Evolutionary conservation across 2,797 vertebrate genomes (phyloP).

Genomic region (Schizothorax lantsangensis): DNA sequence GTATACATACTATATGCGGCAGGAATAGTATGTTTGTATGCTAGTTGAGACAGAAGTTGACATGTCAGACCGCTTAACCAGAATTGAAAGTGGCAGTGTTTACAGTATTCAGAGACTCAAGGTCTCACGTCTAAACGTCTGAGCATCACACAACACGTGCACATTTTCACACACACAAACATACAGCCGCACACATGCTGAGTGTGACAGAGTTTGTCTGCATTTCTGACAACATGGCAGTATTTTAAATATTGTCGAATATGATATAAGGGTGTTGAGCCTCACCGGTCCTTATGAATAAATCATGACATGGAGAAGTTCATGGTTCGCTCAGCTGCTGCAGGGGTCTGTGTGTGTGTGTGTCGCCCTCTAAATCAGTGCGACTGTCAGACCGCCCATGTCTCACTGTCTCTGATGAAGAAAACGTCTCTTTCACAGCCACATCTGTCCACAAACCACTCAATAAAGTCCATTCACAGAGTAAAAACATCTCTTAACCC

Average conservation of each 20-base stretch:
- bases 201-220: not conserved
- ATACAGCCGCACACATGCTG: not conserved
- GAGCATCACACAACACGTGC: not conserved
- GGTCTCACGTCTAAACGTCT: not conserved
- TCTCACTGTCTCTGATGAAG: conserved; percentile 38
- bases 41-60: not conserved
- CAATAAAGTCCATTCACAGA: conserved; percentile 38
- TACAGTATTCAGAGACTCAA: not conserved
- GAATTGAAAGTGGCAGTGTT: not conserved
- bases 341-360: not conserved
- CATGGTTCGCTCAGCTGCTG: not conserved
- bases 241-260: conserved; percentile 37
- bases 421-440: conserved; percentile 33
- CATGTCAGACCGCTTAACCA: not conserved
- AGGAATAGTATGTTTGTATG: not conserved
- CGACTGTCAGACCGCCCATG: conserved; percentile 24
- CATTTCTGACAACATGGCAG: conserved; percentile 21
- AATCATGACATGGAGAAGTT: conserved; percentile 40
- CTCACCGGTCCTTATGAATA: conserved; percentile 36
- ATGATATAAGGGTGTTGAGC: conserved; percentile 23
- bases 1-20: not conserved
- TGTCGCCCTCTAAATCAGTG: conserved; percentile 31
- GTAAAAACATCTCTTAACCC: conserved; percentile 23
- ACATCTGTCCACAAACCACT: conserved; percentile 42
- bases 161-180: not conserved